Base-by-base conservation (phyloP, 2,888 invertebrate genomes). In the Pseudococcus longispinus region DNA sequence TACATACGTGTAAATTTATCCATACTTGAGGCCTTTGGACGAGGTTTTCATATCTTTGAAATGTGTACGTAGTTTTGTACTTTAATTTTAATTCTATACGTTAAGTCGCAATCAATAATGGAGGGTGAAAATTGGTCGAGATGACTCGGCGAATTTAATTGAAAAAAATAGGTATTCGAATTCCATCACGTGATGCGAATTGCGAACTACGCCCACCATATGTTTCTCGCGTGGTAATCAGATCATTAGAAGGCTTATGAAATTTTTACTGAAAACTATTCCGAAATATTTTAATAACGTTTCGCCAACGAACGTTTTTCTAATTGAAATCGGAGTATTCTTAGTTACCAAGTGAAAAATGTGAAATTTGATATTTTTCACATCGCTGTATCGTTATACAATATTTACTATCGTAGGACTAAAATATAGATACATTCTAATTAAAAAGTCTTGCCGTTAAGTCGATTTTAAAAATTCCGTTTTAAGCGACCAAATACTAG, bases 331-430 rank as follows among this genome's bases (percentile, higher is more conserved):
- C 23, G 26, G 26, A 80, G 42, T 80, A 80, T 80, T 80, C 3
- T 80, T 37, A 80, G 77, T 80, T 80, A 80, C 77, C 77, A 80
- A 80, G 77, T 80, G 77, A 42, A 80, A 70, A 42, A 80, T 42
- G 77, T 42, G 42, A 42, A 80, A 42, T 80, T 70, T 29, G 77
- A 80, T 80, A 37, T 37, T 42, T 80, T 80, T 80, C 42, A 26
- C 77, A 13, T 80, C 9, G 42, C 20, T 42, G 32, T 80, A 42
- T 80, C 42, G n/a, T 80, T 29, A 80, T 29, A 42, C 42, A 74
- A 18, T 74, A 11, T 42, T 23, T 42, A 42, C 20, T 37, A 18
- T 37, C 26, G n/a, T 80, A 20, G 20, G 26, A 29, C 42, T 60
- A 23, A 42, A 37, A 77, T 74, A 70, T 70, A n/a, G n/a, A 15